Evolutionary conservation across 2,888 invertebrate genomes (phyloP), one percentile per base, ranked within the genome.

Genomic region (Phytoseiulus persimilis): DNA sequence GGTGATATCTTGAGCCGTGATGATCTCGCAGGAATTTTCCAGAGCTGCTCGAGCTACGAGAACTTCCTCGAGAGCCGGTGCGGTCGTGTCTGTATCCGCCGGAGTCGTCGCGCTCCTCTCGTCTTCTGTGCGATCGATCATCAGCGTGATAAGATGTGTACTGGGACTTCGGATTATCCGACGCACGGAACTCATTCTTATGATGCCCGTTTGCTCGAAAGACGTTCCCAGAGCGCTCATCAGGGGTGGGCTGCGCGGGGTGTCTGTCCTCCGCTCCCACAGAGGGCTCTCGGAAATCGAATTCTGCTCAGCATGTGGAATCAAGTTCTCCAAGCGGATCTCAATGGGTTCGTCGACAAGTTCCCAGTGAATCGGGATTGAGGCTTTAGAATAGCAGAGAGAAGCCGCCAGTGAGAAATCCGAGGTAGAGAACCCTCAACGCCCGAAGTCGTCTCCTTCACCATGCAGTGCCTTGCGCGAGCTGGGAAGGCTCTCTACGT

Each of bases 331-430:
- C 39, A 87, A n/a, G 28, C 39, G 87, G n/a, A 87, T 87, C 87
- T 87, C 87, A 33, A 87, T 9, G 32, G 87, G 87, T 33, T 87
- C 87, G 45, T 33, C 45, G 32, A 87, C 87, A 31, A 87, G 87
- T 14, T 33, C 87, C 33, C 87, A 87, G 32, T 87, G 32, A 32
- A 39, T n/a, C 32, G 0, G 28, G 87, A 39, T 32, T 87, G 32
- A n/a, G 87, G 45, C 87, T 87, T n/a, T n/a, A n/a, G n/a, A 87
- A 33, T 32, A 87, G 45, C 5, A 87, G 33, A 28, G 18, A 32
- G 31, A 28, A 31, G 23, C 32, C 33, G 87, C 14, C 65, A 23
- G 5, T 3, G 23, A 65, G 65, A 46, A n/a, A n/a, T n/a, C n/a
- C n/a, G n/a, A n/a, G n/a, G n/a, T n/a, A n/a, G n/a, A n/a, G n/a